phyloP scores from a whole-genome alignment of 2,888 invertebrate species.

The Sycophila texana region DNA sequence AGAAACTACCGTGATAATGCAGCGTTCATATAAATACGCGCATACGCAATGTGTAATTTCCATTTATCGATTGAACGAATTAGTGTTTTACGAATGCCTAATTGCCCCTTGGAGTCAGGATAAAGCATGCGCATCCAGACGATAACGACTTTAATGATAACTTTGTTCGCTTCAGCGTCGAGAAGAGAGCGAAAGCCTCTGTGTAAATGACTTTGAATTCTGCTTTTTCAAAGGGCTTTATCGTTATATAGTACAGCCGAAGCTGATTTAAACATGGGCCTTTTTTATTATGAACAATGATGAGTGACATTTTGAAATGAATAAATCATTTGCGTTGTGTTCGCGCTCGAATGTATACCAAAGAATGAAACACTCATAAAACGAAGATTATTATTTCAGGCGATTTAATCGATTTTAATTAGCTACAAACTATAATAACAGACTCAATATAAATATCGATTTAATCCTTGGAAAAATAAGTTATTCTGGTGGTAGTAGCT shows the following conservation, averaged over 20 bases:
- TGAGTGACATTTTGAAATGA: slow-evolving; percentile 24
- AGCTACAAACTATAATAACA: neutral
- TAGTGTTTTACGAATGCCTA: slow-evolving; percentile 54
- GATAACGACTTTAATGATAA: slow-evolving; percentile 52
- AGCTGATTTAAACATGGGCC: slow-evolving; percentile 14
- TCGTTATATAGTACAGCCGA: neutral
- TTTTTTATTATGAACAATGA: slow-evolving; percentile 38
- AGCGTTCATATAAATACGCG: neutral
- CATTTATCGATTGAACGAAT: slow-evolving; percentile 66
- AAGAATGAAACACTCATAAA: too few species aligned
- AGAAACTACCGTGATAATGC: too few species aligned
- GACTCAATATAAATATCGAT: neutral
- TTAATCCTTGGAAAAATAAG: neutral
- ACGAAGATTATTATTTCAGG: neutral
- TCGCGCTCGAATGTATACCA: too few species aligned
- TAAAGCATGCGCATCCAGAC: neutral
- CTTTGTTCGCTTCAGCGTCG: slow-evolving; percentile 15
- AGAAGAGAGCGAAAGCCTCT: slow-evolving; percentile 5
- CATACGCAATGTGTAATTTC: slow-evolving; percentile 63
- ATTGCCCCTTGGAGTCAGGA: slow-evolving; percentile 48
- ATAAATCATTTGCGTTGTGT: slow-evolving; percentile 17
- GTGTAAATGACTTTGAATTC: slow-evolving; percentile 45
- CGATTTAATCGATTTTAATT: slow-evolving; percentile 28
- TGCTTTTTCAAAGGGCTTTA: slow-evolving; percentile 20
- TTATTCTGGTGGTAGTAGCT: neutral